Conservation (phyloP, 1,140 invertebrate species). For the Drosophila pallidifrons region DNA sequence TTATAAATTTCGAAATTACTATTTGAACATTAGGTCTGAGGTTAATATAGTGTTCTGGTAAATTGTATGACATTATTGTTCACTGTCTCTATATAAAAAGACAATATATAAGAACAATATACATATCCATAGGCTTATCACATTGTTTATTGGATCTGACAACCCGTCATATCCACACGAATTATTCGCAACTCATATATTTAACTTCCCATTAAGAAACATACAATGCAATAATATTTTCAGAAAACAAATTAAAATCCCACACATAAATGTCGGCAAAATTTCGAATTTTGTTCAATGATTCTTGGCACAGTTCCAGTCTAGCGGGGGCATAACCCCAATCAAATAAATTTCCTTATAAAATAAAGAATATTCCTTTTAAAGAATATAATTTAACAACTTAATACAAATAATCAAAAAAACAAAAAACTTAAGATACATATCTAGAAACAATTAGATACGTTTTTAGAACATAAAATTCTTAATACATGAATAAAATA, state of each 20-base stretch:
- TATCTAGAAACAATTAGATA: too few relatives aligned
- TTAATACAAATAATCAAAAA: too few relatives aligned
- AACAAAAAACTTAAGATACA: background rate
- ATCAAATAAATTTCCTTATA: background rate
- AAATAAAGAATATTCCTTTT: background rate
- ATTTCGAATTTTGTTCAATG: constrained; percentile 16
- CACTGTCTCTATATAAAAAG: too few relatives aligned
- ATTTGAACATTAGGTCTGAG: too few relatives aligned
- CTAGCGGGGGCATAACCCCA: constrained; percentile 26
- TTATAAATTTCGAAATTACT: too few relatives aligned
- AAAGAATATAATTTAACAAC: too few relatives aligned
- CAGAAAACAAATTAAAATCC: constrained; percentile 35
- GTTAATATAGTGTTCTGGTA: too few relatives aligned
- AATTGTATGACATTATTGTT: background rate
- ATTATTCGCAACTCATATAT: constrained; percentile 25
- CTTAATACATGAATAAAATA: background rate
- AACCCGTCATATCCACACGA: constrained; percentile 6
- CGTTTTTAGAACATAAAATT: too few relatives aligned
- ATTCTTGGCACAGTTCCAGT: constrained; percentile 32
- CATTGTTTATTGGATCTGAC: constrained; percentile 18
- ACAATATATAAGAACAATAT: background rate
- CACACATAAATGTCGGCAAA: constrained; percentile 24
- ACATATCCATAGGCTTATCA: background rate
- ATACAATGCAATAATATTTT: constrained; percentile 22
- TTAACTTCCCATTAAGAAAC: constrained; percentile 43